Evolutionary conservation across 1,140 invertebrate species (phyloP).

Genomic region (Coptotermes formosanus): DNA sequence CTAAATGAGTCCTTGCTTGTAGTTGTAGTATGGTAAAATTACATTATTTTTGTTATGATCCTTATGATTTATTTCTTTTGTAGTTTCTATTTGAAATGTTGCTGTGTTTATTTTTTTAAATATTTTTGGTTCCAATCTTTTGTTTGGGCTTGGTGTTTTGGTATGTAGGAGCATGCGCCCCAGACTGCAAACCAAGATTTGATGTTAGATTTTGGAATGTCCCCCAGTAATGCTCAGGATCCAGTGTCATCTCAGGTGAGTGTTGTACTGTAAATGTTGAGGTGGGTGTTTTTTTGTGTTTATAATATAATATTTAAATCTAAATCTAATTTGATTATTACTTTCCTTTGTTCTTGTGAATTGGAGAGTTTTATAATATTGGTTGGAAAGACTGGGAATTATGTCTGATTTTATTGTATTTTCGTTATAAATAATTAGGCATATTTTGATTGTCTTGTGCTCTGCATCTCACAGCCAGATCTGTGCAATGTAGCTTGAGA

Average conservation of each 20-base stretch:
- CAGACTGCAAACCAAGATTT: constrained; percentile 39
- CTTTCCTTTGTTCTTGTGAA: background rate
- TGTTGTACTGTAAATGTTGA: background rate
- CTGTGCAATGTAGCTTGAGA: too few relatives aligned
- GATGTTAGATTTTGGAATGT: constrained; percentile 33
- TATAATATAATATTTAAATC: background rate
- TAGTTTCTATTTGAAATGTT: constrained; percentile 54
- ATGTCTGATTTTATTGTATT: too few relatives aligned
- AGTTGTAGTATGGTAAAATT: too few relatives aligned
- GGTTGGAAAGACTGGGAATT: too few relatives aligned
- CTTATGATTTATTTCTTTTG: constrained; percentile 25
- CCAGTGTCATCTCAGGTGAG: background rate
- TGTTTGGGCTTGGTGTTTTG: constrained; percentile 34
- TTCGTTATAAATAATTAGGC: too few relatives aligned
- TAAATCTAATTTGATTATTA: background rate
- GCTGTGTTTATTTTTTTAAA: background rate
- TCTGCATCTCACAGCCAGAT: too few relatives aligned
- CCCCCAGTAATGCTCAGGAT: background rate
- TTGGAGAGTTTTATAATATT: background rate
- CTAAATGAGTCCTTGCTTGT: too few relatives aligned
- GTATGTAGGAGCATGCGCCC: constrained; percentile 37
- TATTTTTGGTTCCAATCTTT: constrained; percentile 9
- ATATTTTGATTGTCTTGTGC: too few relatives aligned
- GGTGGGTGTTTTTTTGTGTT: background rate
- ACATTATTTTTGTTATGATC: too few relatives aligned